Conservation (phyloP, 1,140 invertebrate species). For the Drosophila willistoni region DNA sequence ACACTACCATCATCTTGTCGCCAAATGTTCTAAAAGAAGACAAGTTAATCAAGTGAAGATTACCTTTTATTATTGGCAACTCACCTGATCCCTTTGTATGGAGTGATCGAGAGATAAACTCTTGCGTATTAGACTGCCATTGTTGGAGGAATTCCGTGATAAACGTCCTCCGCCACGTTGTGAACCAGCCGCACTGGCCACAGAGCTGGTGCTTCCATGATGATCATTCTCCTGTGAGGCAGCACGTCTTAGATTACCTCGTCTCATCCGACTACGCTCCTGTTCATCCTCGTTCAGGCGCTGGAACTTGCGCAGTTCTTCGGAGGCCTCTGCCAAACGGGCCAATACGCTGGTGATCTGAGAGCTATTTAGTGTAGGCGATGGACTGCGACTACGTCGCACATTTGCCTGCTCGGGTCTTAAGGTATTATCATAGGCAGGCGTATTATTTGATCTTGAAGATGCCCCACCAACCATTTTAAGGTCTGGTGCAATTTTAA, state of each 20-base stretch:
- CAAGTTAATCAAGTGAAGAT: not conserved
- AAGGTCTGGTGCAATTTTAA: constrained; percentile 89
- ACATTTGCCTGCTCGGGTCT: constrained; percentile 73
- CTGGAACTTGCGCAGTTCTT: constrained; percentile 84
- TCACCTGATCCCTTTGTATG: constrained; percentile 82
- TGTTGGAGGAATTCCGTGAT: constrained; percentile 82
- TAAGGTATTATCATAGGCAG: constrained; percentile 52
- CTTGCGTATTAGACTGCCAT: constrained; percentile 88
- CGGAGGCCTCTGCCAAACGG: constrained; percentile 84
- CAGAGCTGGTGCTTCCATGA: constrained; percentile 75
- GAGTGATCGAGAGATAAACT: constrained; percentile 91
- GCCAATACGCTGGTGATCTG: constrained; percentile 75
- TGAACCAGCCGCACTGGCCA: constrained; percentile 69
- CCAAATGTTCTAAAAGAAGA: constrained; percentile 85
- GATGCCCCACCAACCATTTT: constrained; percentile 68
- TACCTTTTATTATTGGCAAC: not conserved
- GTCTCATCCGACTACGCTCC: constrained; percentile 83
- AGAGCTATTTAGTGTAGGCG: constrained; percentile 74
- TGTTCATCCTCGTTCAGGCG: constrained; percentile 83
- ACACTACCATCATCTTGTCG: constrained; percentile 90
- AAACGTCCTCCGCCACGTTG: constrained; percentile 81
- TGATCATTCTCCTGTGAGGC: constrained; percentile 84
- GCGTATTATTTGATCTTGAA: constrained; percentile 24
- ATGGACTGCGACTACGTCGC: constrained; percentile 77
- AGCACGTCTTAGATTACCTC: constrained; percentile 82